A percentile compares a stretch with the other conserved stretches of the same genome.
Evolutionary conservation across 2,888 invertebrate genomes (phyloP).

Genomic region (Himalopsyche kuldschensis): DNA sequence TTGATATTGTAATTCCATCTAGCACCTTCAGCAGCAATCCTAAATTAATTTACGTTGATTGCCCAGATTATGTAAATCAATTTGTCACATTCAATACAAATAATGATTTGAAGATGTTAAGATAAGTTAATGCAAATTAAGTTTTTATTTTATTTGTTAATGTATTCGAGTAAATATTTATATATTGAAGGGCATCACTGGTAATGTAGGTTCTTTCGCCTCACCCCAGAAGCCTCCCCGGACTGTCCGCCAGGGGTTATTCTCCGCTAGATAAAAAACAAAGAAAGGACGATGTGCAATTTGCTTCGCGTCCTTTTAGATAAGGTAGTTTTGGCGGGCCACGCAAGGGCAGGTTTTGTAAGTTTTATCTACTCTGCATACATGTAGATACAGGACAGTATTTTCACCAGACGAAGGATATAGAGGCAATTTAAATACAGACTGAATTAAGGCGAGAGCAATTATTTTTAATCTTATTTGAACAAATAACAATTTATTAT

Average conservation of each 20-base stretch:
- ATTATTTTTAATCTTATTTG: too few species aligned
- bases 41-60: too few species aligned
- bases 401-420: not conserved
- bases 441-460: too few species aligned
- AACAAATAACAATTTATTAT: too few species aligned
- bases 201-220: not conserved
- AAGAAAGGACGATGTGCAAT: constrained; percentile 37
- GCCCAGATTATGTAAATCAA: too few species aligned
- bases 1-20: too few species aligned
- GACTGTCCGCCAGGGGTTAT: constrained; percentile 12
- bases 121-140: too few species aligned
- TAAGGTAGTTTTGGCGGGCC: constrained; percentile 28
- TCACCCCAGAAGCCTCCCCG: not conserved
- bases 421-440: not conserved
- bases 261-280: constrained; percentile 36
- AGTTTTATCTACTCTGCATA: not conserved
- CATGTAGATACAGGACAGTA: not conserved
- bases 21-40: too few species aligned
- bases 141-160: too few species aligned
- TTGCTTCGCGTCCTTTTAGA: constrained; percentile 38
- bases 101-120: too few species aligned
- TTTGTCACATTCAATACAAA: too few species aligned
- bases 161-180: too few species aligned
- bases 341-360: not conserved
- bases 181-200: not conserved